Conservation (phyloP, 2,113 vertebrate genomes). For the Heteronetta atricapilla region DNA sequence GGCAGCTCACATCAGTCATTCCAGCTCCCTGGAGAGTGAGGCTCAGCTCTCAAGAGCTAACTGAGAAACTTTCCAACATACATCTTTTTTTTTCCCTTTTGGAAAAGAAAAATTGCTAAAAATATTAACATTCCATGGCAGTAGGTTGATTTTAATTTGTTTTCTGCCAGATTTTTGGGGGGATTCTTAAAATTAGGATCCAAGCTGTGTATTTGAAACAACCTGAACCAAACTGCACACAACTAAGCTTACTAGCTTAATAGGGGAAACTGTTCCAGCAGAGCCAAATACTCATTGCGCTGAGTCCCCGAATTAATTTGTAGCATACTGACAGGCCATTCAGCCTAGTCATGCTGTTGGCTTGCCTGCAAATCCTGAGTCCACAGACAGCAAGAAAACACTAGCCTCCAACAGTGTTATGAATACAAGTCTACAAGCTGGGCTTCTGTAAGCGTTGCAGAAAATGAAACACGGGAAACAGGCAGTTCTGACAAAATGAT, state of each 20-base stretch:
- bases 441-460: background rate
- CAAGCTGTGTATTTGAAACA: background rate
- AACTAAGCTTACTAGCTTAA: background rate
- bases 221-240: background rate
- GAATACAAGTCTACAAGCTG: background rate
- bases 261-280: background rate
- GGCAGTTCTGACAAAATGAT: background rate
- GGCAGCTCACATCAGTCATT: background rate
- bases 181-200: background rate
- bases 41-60: background rate
- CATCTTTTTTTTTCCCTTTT: background rate
- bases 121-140: background rate
- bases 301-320: background rate
- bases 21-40: background rate
- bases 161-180: background rate
- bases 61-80: background rate
- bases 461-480: background rate
- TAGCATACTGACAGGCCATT: background rate
- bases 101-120: background rate
- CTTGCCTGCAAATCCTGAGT: background rate
- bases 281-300: background rate
- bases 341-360: background rate
- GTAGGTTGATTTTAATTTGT: background rate
- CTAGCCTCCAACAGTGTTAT: background rate
- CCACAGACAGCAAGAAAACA: background rate